Conservation (phyloP, 2,888 invertebrate genomes). For the Aspidiotus rigidus region DNA sequence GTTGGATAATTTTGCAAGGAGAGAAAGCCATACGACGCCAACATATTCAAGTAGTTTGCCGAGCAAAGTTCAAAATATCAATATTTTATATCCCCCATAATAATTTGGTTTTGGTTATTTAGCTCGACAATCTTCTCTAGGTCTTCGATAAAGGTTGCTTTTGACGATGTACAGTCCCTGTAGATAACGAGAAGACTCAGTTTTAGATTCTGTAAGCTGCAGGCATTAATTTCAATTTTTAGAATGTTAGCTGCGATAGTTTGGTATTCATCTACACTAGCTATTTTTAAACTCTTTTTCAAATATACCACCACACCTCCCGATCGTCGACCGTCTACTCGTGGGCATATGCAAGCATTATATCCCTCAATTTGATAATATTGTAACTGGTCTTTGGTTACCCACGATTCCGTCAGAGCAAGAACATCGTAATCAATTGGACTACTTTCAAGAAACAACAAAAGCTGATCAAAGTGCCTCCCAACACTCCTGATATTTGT, state of each 20-base stretch:
- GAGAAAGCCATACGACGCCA: too few relatives aligned
- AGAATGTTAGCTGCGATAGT: neutral
- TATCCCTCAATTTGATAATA: neutral
- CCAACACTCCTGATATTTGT: too few relatives aligned
- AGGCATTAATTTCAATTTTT: neutral
- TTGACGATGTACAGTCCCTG: neutral
- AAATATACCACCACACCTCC: neutral
- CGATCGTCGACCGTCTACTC: neutral
- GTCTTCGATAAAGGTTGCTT: neutral
- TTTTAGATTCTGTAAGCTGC: neutral
- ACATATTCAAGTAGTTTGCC: too few relatives aligned
- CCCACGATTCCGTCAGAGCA: neutral
- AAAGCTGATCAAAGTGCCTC: too few relatives aligned
- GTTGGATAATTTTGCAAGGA: too few relatives aligned
- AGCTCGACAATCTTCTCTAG: neutral
- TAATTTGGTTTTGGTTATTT: neutral
- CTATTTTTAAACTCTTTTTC: neutral
- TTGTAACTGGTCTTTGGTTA: neutral
- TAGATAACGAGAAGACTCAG: neutral
- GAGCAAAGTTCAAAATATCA: too few relatives aligned
- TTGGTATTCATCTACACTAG: neutral
- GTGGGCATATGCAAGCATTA: neutral
- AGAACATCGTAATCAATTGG: neutral
- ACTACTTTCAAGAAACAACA: too few relatives aligned
- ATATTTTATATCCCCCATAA: neutral